Base-by-base conservation (phyloP, 2,113 vertebrate species). In the Choloepus hoffmanni region DNA sequence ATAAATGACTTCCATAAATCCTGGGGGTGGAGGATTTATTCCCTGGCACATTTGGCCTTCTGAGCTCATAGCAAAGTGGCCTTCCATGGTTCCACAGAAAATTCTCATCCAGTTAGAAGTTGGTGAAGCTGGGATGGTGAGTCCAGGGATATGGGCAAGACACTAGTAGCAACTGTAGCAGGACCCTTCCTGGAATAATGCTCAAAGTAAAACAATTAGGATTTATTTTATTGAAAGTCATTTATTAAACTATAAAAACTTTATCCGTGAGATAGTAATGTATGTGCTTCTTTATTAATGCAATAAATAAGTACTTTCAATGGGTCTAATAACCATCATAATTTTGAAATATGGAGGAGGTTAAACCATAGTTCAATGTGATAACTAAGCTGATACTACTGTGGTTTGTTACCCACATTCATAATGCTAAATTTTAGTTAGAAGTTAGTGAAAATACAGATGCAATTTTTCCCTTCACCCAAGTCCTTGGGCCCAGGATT, bases 201-300 rank as follows among this genome's bases (percentile, higher is more conserved):
- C 30, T 60, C 91, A 43, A 74, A 55, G 36, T 24, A 70, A 14
- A 70, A 48, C 77, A 21, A 2, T 18, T 33, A 24, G 45, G 76
- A 33, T 48, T 50, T 14, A 30, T 53, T 63, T 50, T 48, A 43
- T 50, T 78, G 48, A 48, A 68, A 79, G 43, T 65, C 60, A 48
- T 4, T 45, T 21, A 24, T 50, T 8, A n/a, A 30, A 43, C 19
- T 5, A 4, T 7, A 21, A 78, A n/a, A 40, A 68, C 21, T 21
- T 2, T 3, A 19, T 85, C 28, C 62, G 23, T 0, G 1, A 30
- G 1, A 18, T 33, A 15, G 13, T n/a, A 10, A 30, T 0, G 28
- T 0, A 0, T n/a, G 26, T 28, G 43, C n/a, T 74, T 50, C 70
- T 77, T 63, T 70, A 12, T 50, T 74, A 33, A 85, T 5, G 18